Conservation (phyloP, 23 tunicate genomes). For the Halocynthia aurantium region DNA sequence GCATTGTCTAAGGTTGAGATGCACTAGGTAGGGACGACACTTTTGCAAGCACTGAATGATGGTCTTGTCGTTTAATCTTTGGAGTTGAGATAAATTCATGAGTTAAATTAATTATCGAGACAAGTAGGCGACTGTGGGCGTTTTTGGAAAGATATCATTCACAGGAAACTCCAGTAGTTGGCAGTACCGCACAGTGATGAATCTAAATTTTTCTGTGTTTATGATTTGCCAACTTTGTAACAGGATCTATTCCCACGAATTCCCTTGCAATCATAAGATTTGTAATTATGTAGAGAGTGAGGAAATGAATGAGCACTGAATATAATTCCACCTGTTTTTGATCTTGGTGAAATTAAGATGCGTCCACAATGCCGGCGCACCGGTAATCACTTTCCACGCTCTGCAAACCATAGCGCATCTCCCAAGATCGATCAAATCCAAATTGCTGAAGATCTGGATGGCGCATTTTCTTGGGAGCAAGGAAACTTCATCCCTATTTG, state of each 20-base stretch:
- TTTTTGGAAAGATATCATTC: too few relatives aligned
- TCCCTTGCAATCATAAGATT: neutral
- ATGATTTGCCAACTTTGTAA: too few relatives aligned
- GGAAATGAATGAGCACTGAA: too few relatives aligned
- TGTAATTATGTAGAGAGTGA: neutral
- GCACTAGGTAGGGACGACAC: slow-evolving; percentile 80
- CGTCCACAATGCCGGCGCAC: slow-evolving; percentile 83
- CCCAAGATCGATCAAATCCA: slow-evolving; percentile 76
- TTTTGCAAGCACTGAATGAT: slow-evolving; percentile 59
- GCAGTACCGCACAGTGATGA: too few relatives aligned
- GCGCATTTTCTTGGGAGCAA: slow-evolving; percentile 86
- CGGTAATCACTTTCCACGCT: slow-evolving; percentile 91
- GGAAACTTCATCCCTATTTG: slow-evolving; percentile 72
- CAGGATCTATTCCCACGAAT: neutral
- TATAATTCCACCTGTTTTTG: slow-evolving; percentile 30
- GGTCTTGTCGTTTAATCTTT: slow-evolving; percentile 40
- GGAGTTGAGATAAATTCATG: too few relatives aligned
- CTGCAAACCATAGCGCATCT: slow-evolving; percentile 80
- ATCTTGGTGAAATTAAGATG: slow-evolving; percentile 63
- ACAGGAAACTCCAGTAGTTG: neutral
- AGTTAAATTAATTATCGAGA: neutral
- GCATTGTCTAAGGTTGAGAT: slow-evolving; percentile 75
- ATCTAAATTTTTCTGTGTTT: too few relatives aligned
- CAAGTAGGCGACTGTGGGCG: too few relatives aligned
- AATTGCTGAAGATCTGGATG: slow-evolving; percentile 75